Base-by-base conservation (phyloP, 1,140 invertebrate genomes). In the Drosophila arawakana region DNA sequence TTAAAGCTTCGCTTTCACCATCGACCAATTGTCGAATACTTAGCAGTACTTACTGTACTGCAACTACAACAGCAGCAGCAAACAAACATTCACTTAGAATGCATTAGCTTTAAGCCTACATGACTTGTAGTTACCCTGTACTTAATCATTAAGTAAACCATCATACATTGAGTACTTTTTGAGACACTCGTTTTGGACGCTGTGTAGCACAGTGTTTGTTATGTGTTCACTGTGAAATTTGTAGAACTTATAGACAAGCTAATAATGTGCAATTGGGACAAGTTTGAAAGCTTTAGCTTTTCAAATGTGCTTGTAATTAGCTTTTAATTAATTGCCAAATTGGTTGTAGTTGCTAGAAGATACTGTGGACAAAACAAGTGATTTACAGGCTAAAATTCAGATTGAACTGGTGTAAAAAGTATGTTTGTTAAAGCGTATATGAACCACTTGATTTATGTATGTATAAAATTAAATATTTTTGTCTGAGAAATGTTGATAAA, bases 1-100 rank as follows among this genome's bases (percentile, higher is more conserved):
- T 76, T 73, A 74, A 70, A 60, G 46, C 55, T 63, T 69, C 59
- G 75, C 75, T 78, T 78, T 78, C 72, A 65, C 75, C 72, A 30
- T 63, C 60, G 34, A 44, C 49, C 44, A 74, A 74, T 74, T 70
- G 75, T 74, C 67, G 73, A 78, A 71, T 78, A 66, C 52, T 73
- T 69, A 62, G 43, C 35, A 69, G 66, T 59, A 55, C 55, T 70
- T 75, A 75, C 62, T 44, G 65, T 55, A 50, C 49, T 25, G 18
- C 21, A 50, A 30, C 65, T 39, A 46, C 58, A 60, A 9, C 11
- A 15, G 15, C 15, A 15, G 15, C 15, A 15, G 43, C 35, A 47
- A 46, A 57, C 25, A 30, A 61, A 46, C 13, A 60, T 21, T 18
- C 25, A 71, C 41, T 34, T 55, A 65, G 61, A 52, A 63, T 52